These are phyloP conservation scores for Lepidurus arcticus DNA, from an alignment of 1,140 invertebrate species.

Conservation along the genomic window DNA sequence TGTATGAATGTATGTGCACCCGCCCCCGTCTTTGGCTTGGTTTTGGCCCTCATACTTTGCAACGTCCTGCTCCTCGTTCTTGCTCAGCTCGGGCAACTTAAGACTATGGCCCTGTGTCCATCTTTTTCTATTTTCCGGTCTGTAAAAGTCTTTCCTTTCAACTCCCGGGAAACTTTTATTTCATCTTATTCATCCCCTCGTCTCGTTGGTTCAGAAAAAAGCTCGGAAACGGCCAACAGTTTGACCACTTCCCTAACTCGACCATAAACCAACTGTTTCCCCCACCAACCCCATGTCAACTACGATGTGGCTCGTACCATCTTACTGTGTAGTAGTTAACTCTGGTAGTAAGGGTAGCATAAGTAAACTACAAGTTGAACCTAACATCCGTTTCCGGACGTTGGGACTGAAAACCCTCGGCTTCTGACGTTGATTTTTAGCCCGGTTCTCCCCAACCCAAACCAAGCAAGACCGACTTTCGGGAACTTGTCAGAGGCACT, in stretches of 20 bases:
- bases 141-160: not conserved
- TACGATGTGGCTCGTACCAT: too few species aligned
- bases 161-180: slow-evolving; percentile 27
- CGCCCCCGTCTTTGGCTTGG: not conserved
- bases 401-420: not conserved
- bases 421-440: not conserved
- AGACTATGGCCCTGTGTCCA: slow-evolving; percentile 24
- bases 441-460: not conserved
- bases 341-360: too few species aligned
- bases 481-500: not conserved
- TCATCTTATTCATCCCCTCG: slow-evolving; percentile 28
- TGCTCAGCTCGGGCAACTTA: not conserved
- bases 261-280: not conserved
- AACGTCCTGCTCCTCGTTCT: not conserved
- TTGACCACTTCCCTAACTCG: not conserved
- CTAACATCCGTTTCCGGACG: slow-evolving; percentile 20
- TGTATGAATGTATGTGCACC: not conserved
- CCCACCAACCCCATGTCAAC: too few species aligned
- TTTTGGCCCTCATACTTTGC: not conserved
- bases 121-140: not conserved
- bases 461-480: too few species aligned
- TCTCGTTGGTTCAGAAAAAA: not conserved
- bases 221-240: not conserved
- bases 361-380: not conserved
- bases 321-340: too few species aligned